phyloP scores from a whole-genome alignment of 2,888 invertebrate species.

The Melipona bicolor region DNA sequence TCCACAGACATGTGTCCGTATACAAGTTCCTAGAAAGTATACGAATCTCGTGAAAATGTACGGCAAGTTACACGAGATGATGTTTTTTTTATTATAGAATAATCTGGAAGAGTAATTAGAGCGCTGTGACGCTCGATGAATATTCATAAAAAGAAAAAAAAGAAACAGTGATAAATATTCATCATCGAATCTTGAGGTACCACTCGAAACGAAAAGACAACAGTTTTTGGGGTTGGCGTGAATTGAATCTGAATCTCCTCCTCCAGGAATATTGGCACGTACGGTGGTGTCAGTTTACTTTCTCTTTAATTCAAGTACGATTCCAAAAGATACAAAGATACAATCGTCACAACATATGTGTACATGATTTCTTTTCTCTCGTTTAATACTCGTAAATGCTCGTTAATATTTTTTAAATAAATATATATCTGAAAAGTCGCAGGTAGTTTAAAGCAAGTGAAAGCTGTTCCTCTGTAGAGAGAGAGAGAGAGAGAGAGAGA shows the following conservation, averaged over 20 bases:
- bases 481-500: neutral
- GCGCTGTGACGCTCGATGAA: neutral
- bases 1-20: neutral
- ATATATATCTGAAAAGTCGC: neutral
- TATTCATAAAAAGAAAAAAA: neutral
- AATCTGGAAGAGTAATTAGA: neutral
- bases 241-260: neutral
- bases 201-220: neutral
- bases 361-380: neutral
- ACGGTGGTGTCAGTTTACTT: neutral
- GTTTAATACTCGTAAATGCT: neutral
- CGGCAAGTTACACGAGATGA: too few relatives aligned
- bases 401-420: neutral
- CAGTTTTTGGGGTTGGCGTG: neutral
- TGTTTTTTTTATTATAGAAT: neutral
- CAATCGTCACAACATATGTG: constrained; percentile 7
- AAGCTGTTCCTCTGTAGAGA: neutral
- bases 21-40: neutral
- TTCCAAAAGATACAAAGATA: constrained; percentile 7
- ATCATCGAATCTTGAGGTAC: neutral
- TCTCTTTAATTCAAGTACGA: neutral
- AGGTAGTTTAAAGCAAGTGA: neutral
- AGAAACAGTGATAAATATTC: neutral
- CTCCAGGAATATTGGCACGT: neutral
- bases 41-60: neutral